Evolutionary conservation across 2,888 invertebrate species (phyloP).

Genomic region (Leptopterna dolabrata): DNA sequence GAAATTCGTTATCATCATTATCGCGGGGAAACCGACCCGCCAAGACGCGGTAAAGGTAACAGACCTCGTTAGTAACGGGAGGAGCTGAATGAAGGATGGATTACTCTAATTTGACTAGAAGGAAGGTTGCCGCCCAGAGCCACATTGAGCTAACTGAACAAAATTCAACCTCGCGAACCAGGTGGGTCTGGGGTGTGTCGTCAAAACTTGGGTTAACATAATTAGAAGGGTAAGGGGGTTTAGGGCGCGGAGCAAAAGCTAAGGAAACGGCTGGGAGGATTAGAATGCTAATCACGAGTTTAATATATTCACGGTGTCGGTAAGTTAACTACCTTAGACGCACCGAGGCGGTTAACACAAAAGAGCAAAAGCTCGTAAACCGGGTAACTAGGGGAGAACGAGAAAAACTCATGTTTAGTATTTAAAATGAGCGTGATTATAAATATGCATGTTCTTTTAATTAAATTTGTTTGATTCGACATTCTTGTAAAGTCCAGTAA

Average conservation of each 20-base stretch:
- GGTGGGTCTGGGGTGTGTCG: neutral
- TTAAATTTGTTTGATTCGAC: neutral
- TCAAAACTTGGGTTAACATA: slow-evolving; percentile 11
- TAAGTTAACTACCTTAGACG: neutral
- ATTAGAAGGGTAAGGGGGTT: neutral
- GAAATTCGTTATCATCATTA: neutral
- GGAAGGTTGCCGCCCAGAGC: neutral
- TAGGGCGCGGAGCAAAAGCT: neutral
- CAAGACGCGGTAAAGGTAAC: neutral
- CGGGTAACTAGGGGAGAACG: neutral
- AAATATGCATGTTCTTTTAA: neutral
- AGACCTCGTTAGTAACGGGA: neutral
- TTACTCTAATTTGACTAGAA: neutral
- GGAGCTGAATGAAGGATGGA: neutral
- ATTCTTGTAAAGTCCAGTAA: no score
- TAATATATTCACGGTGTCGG: slow-evolving; percentile 11
- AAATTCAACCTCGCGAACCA: neutral
- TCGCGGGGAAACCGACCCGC: neutral
- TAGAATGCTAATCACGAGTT: neutral
- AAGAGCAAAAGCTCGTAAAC: neutral
- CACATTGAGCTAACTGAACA: neutral
- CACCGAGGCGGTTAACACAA: neutral
- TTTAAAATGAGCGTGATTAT: neutral
- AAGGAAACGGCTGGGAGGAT: neutral
- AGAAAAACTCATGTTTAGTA: neutral